Evolutionary conservation across 2,888 invertebrate species (phyloP), one percentile per base, ranked within the genome.

Genomic region (Pristionchus entomophagus): DNA sequence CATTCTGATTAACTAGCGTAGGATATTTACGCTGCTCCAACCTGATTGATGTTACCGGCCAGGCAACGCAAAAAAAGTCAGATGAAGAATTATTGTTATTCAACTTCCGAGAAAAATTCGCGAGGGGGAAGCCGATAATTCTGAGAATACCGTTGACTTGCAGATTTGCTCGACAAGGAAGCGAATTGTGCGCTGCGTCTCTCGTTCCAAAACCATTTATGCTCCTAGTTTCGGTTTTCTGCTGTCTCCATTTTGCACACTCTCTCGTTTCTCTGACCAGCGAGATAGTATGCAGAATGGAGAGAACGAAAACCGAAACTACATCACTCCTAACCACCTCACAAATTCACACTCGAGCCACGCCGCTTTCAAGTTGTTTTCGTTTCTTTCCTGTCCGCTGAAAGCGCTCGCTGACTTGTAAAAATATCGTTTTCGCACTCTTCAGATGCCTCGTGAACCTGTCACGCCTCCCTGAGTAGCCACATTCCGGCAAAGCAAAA

Each of bases 311-410:
- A n/a, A n/a, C n/a, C n/a, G n/a, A n/a, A n/a, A n/a, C n/a, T n/a
- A n/a, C n/a, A n/a, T n/a, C n/a, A n/a, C n/a, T 65, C 65, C 35
- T 65, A 65, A 65, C 65, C 65, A 65, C 65, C 65, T 22, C 65
- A 35, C 35, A 19, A 62, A 65, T 65, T 65, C 65, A 65, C 29
- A 12, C 35, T 65, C 35, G 65, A 65, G 19, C 35, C 65, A 22
- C 6, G 19, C 32, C 35, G 65, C 45, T 35, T 65, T 65, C 65
- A 65, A 65, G 65, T 65, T 65, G 65, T 65, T 38, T 65, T 65
- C 65, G 35, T 65, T 65, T 3, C 65, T 5, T 65, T 65, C 65
- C 65, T 38, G 65, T 35, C 35, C 19, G 8, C 35, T 65, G 32
- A 29, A 65, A 19, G 32, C 65, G 32, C 35, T 2, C 62, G 32